A percentile compares a stretch with the other conserved stretches of the same genome.
These are phyloP conservation scores for Spongilla lacustris DNA, from an alignment of 37 sponge, comb jelly and placozoan genomes.

Conservation along the genomic window DNA sequence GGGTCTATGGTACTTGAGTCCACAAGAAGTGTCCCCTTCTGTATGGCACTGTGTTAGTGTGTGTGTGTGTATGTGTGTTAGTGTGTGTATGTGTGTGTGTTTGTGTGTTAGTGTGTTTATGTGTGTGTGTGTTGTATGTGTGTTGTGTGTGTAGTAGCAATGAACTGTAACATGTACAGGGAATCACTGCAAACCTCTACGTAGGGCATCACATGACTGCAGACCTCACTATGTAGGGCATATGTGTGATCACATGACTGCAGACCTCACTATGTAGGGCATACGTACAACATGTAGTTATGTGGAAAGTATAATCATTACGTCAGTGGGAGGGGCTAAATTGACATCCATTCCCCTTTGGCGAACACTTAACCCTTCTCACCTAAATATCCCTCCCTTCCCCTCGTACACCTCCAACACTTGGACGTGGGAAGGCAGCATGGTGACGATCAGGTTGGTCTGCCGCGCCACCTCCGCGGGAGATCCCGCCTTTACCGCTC, in stretches of 20 bases:
- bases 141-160: too few relatives aligned
- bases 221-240: too few relatives aligned
- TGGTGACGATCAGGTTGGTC: conserved; percentile 82
- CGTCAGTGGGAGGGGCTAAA: too few relatives aligned
- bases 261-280: too few relatives aligned
- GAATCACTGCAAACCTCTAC: too few relatives aligned
- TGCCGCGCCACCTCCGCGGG: conserved; percentile 68
- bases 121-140: not conserved
- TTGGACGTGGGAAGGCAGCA: conserved; percentile 75
- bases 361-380: too few relatives aligned
- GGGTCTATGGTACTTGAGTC: conserved; percentile 97
- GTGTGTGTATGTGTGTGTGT: not conserved
- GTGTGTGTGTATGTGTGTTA: not conserved
- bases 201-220: too few relatives aligned
- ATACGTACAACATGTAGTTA: too few relatives aligned
- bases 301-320: too few relatives aligned
- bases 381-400: conserved; percentile 70
- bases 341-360: too few relatives aligned
- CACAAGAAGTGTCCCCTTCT: conserved; percentile 77
- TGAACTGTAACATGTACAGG: too few relatives aligned
- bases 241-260: too few relatives aligned
- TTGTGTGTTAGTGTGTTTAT: not conserved
- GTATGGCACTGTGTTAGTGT: conserved; percentile 22
- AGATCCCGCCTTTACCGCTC: conserved; percentile 66
- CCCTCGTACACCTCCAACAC: conserved; percentile 81